Percentiles rank a stretch among this genome's conserved stretches.
Evolutionary conservation across 2,797 vertebrate genomes (phyloP).

Genomic region (Staurois parvus): DNA sequence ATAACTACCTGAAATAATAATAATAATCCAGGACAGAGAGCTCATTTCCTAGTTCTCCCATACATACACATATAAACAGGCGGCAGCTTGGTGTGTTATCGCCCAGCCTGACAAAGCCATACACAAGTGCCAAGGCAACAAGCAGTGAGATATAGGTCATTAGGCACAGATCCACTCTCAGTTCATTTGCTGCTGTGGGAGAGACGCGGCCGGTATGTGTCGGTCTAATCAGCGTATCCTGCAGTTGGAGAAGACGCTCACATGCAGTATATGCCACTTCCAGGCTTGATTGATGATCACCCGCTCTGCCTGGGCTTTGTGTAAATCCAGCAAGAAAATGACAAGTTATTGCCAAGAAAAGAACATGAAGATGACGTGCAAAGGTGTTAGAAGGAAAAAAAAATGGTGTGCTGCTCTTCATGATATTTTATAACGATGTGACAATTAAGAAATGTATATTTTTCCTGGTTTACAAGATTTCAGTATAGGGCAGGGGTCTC

Average conservation of each 20-base stretch:
- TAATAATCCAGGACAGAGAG: no score
- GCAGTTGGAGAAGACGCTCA: background rate
- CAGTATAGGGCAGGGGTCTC: no score
- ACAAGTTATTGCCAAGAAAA: no score
- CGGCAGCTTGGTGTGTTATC: constrained; percentile 11
- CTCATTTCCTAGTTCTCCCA: no score
- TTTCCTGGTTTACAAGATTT: no score
- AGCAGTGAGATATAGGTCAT: constrained; percentile 9
- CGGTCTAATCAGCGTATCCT: background rate
- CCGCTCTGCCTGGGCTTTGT: no score
- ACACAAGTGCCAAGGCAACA: constrained; percentile 20
- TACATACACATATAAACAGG: background rate
- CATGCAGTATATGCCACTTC: background rate
- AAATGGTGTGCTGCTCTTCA: no score
- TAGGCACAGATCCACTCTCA: constrained; percentile 1
- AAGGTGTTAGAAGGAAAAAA: no score
- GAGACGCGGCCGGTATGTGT: background rate
- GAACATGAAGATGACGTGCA: no score
- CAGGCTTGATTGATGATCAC: background rate
- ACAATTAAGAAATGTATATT: no score
- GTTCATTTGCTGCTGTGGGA: background rate
- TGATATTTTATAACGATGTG: no score
- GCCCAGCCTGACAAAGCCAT: background rate
- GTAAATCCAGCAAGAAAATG: background rate
- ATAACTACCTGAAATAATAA: no score